Percentiles rank a stretch among this genome's conserved stretches.
phyloP scores from a whole-genome alignment of 2,113 vertebrate genomes.

The Larimichthys crocea region DNA sequence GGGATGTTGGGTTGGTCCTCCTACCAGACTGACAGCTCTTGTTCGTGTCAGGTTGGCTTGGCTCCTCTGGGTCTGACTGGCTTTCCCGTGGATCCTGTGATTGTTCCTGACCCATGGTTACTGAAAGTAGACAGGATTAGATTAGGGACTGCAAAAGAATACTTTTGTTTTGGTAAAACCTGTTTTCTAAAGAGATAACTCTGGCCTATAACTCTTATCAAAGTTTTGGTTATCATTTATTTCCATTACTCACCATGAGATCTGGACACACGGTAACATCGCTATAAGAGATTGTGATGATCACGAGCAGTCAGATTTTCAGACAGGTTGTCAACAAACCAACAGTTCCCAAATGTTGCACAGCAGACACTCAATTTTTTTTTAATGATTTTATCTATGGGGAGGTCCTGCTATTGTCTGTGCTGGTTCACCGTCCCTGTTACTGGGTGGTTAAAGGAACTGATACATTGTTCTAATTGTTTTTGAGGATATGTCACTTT shows the following conservation, averaged over 20 bases:
- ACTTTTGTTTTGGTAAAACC: neutral
- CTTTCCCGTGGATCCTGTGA: constrained; percentile 69
- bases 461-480: no score
- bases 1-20: constrained; percentile 12
- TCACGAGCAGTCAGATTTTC: neutral
- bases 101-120: constrained; percentile 84
- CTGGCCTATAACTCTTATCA: neutral
- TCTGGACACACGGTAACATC: no score
- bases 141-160: constrained; percentile 1
- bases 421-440: no score
- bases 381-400: no score
- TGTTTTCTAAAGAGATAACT: neutral
- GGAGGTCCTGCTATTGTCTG: no score
- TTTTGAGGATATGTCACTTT: no score
- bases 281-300: no score
- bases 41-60: neutral
- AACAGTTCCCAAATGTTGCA: neutral
- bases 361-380: no score
- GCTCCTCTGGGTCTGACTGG: constrained; percentile 28
- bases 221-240: neutral
- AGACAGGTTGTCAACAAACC: neutral
- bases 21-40: constrained; percentile 3
- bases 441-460: no score
- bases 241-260: no score
- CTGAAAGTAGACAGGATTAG: constrained; percentile 47